Evolutionary conservation across 2,797 vertebrate genomes (phyloP).

Genomic region (Artibeus jamaicensis): DNA sequence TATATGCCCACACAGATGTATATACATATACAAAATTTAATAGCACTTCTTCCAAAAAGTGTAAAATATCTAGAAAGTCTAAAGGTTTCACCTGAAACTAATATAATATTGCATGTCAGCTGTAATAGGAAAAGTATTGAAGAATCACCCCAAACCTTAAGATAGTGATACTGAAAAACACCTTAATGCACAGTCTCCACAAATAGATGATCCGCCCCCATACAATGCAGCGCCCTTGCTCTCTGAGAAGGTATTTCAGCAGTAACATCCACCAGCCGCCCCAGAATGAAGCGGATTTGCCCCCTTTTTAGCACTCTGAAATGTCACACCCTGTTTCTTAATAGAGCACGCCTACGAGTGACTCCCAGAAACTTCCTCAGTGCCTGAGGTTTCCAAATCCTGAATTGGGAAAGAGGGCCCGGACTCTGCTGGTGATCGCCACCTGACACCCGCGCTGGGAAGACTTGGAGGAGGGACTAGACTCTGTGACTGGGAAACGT

Average conservation of each 20-base stretch:
- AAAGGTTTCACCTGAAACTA: neutral
- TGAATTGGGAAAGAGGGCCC: conserved; percentile 55
- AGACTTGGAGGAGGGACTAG: neutral
- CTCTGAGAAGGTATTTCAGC: neutral
- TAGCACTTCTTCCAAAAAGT: neutral
- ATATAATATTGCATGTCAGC: neutral
- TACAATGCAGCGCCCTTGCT: neutral
- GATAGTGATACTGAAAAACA: neutral
- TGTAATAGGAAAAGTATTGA: neutral
- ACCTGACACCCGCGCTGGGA: neutral
- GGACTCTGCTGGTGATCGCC: neutral
- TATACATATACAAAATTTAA: neutral
- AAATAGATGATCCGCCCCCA: neutral
- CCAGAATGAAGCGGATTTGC: conserved; percentile 29
- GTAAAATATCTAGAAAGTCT: conserved; percentile 19
- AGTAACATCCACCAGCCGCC: conserved; percentile 14
- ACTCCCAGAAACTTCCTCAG: conserved; percentile 58
- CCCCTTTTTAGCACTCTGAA: conserved; percentile 52
- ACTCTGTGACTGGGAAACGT: neutral
- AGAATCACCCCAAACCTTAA: neutral
- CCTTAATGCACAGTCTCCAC: neutral
- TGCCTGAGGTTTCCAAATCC: conserved; percentile 58
- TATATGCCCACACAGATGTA: neutral
- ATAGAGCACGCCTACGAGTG: neutral
- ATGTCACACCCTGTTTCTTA: conserved; percentile 66